These are phyloP conservation scores for Staurois parvus DNA, from an alignment of 2,797 vertebrate species.

Conservation along the genomic window DNA sequence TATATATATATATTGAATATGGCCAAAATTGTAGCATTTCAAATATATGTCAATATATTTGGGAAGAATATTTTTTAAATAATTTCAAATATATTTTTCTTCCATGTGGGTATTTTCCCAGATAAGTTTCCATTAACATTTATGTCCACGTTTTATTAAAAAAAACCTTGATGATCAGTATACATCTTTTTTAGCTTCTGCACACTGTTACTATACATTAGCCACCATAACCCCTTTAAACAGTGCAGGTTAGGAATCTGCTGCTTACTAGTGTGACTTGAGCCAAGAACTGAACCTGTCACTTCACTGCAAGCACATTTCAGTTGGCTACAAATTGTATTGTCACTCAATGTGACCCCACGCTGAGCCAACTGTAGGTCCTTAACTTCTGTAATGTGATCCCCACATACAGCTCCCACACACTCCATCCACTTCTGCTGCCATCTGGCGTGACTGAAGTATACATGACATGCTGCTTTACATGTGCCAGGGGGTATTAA, in stretches of 20 bases:
- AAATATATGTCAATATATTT: no score
- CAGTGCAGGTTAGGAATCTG: background rate
- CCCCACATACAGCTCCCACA: background rate
- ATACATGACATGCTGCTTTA: background rate
- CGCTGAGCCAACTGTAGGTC: slow-evolving; percentile 15
- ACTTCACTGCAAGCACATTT: slow-evolving; percentile 17
- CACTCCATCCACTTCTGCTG: background rate
- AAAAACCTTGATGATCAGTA: background rate
- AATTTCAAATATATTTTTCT: no score
- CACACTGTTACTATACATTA: background rate
- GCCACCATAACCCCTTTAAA: background rate
- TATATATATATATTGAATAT: no score
- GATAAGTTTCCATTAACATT: no score
- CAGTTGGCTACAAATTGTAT: slow-evolving; percentile 15
- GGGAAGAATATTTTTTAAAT: no score
- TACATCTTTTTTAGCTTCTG: no score
- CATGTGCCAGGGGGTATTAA: slow-evolving; percentile 1
- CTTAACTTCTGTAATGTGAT: slow-evolving; percentile 38
- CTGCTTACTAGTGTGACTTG: background rate
- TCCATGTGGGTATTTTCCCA: no score
- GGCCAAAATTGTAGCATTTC: no score
- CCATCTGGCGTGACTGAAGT: background rate
- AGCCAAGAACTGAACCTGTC: slow-evolving; percentile 23
- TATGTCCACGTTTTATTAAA: background rate
- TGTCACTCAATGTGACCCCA: slow-evolving; percentile 41